Evolutionary conservation across 2,888 invertebrate species (phyloP), one percentile per base, ranked within the genome.

Genomic region (Epirrhoe alternata): DNA sequence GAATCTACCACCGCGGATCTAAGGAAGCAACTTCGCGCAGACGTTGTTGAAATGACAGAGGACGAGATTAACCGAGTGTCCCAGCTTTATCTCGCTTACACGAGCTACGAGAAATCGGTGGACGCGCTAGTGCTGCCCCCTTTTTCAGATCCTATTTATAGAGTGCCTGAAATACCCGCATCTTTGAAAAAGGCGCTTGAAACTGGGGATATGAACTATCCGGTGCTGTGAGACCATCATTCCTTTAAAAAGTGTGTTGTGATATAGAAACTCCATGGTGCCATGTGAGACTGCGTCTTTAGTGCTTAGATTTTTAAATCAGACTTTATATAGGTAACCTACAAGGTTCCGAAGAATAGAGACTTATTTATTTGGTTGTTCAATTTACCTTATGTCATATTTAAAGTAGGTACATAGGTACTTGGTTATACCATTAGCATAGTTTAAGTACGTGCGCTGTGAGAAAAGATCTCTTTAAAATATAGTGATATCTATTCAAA

Each of bases 401-500:
- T n/a, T 65, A 68, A 51, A 17, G 61, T n/a, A n/a, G n/a, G n/a
- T 69, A 47, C 47, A 47, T 42, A 42, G 12, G 8, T 47, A 47
- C 14, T 47, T 47, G 12, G 38, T 42, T 42, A 42, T 42, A 47
- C 16, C 14, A 38, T 59, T 59, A 59, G 50, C 50, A 59, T 59
- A 59, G 16, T 58, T n/a, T 17, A 64, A 35, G 73, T 81, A 82
- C 81, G 78, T 76, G 88, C 79, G 90, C 90, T 91, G 90, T 91
- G 90, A 91, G 74, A 86, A 79, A 82, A 81, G 90, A 91, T 91
- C 90, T 91, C 90, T 87, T 73, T 73, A 69, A 57, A 62, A 66
- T 80, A 76, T 76, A 74, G 73, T 74, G 75, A 72, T 80, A 69
- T 73, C 64, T 76, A 71, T 74, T 69, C 64, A 68, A 54, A 64